Conservation (phyloP, 2,113 vertebrate genomes). For the Copsychus sechellarum region DNA sequence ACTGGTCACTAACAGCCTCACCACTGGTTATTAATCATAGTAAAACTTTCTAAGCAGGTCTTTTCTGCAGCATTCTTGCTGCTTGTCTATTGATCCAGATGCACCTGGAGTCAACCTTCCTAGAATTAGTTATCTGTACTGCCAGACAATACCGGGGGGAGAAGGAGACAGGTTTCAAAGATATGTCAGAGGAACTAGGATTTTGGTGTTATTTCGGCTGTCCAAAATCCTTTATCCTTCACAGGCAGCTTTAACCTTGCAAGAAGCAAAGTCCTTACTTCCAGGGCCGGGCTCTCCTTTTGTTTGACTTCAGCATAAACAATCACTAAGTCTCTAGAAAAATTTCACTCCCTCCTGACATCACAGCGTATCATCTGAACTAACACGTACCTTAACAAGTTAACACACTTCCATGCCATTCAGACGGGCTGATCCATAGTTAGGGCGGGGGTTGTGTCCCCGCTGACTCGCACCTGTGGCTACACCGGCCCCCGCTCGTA, state of each 20-base stretch:
- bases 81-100: background rate
- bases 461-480: background rate
- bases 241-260: background rate
- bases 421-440: accelerated
- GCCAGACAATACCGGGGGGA: accelerated
- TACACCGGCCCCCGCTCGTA: accelerated
- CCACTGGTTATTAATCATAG: background rate
- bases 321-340: background rate
- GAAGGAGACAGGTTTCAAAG: background rate
- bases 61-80: background rate
- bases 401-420: accelerated
- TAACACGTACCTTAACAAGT: accelerated
- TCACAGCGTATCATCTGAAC: background rate
- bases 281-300: background rate
- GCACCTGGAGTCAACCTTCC: background rate
- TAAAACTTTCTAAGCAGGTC: background rate
- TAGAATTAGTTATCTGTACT: background rate
- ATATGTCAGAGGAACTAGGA: accelerated
- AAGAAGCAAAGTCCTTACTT: background rate
- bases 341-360: background rate
- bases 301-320: background rate
- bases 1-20: background rate
- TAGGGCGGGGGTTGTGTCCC: accelerated
- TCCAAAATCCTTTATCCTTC: background rate
- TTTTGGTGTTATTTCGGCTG: background rate